Conservation (phyloP, 2,113 vertebrate genomes). For the Oreochromis spilurus region DNA sequence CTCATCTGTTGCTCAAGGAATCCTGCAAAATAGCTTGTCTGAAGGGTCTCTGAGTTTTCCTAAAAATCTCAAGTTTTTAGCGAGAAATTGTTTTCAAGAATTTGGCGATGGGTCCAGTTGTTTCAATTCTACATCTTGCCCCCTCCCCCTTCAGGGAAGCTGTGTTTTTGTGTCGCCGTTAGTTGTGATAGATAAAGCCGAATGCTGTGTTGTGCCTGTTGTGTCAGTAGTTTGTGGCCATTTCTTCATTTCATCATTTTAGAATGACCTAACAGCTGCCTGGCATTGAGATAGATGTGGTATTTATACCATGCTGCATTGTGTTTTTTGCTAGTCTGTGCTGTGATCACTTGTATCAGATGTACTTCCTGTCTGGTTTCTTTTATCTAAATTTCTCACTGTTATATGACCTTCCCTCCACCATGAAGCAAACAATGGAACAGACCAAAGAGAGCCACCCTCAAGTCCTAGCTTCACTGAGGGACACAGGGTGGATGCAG, state of each 20-base stretch:
- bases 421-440: conserved; percentile 53
- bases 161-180: neutral
- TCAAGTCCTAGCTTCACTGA: conserved; percentile 48
- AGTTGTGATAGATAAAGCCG: neutral
- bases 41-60: neutral
- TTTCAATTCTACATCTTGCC: neutral
- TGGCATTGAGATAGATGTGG: neutral
- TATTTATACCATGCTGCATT: neutral
- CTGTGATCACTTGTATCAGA: conserved; percentile 2
- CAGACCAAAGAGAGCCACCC: conserved; percentile 18
- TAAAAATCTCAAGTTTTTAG: neutral
- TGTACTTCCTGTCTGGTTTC: conserved; percentile 16
- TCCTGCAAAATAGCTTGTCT: conserved; percentile 3
- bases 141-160: conserved; percentile 20
- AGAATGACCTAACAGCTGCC: neutral
- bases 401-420: conserved; percentile 50
- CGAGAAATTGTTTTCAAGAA: neutral
- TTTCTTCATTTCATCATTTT: neutral
- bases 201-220: neutral
- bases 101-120: neutral
- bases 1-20: neutral
- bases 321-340: neutral
- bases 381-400: conserved; percentile 28
- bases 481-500: conserved; percentile 46
- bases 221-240: neutral